Evolutionary conservation across 2,113 vertebrate species (phyloP).

Genomic region (Phalacrocorax pelagicus): DNA sequence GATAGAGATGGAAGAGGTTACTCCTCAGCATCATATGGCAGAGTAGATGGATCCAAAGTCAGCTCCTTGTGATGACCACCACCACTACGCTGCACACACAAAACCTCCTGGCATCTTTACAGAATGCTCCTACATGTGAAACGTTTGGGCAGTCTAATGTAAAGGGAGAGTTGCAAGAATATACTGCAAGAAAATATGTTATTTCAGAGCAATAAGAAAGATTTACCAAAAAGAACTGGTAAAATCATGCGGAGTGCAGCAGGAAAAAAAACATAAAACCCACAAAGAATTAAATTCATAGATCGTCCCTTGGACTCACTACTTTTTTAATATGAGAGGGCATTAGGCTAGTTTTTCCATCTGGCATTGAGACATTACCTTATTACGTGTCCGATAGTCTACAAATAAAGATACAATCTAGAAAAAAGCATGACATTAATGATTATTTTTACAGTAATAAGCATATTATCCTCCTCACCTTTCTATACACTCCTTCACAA

Average conservation of each 20-base stretch:
- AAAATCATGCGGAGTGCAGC: neutral
- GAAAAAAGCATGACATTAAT: conserved; percentile 34
- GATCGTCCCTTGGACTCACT: neutral
- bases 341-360: conserved; percentile 15
- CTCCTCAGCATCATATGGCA: neutral
- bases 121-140: neutral
- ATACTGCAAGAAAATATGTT: neutral
- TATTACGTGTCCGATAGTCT: neutral
- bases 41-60: neutral
- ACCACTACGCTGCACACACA: neutral
- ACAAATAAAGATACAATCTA: conserved; percentile 31
- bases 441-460: conserved; percentile 28
- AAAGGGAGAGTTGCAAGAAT: neutral
- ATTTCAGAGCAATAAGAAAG: neutral
- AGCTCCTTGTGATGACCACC: neutral
- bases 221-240: conserved; percentile 2
- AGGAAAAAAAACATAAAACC: neutral
- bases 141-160: neutral
- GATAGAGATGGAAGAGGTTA: neutral
- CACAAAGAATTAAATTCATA: conserved; percentile 29
- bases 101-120: neutral
- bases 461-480: conserved; percentile 74
- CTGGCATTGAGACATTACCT: conserved; percentile 21
- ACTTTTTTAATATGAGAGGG: conserved; percentile 8
- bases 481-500: conserved; percentile 97